A percentile compares a stretch with the other conserved stretches of the same genome.
Evolutionary conservation across 2,113 vertebrate species (phyloP).

Genomic region (Acrocephalus kingi): DNA sequence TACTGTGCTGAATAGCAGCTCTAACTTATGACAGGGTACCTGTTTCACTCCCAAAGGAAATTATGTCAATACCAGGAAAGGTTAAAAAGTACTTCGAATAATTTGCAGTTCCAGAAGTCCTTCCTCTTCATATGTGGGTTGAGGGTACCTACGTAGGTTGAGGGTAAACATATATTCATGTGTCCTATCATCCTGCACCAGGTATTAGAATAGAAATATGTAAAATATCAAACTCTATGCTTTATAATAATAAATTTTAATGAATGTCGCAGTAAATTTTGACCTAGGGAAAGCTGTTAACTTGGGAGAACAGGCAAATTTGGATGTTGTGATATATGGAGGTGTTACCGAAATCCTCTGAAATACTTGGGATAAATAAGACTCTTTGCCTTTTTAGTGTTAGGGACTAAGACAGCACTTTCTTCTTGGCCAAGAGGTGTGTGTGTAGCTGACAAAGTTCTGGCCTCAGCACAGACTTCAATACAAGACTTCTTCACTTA

Average conservation of each 20-base stretch:
- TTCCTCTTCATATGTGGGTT: not conserved
- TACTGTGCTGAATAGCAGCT: slow-evolving; percentile 41
- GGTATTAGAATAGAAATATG: not conserved
- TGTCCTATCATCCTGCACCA: not conserved
- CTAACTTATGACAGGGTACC: slow-evolving; percentile 14
- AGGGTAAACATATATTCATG: not conserved
- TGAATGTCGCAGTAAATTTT: not conserved
- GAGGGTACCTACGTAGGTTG: not conserved
- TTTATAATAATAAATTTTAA: not conserved
- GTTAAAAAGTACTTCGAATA: slow-evolving; percentile 48
- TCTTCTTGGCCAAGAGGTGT: not conserved
- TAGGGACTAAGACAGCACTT: not conserved
- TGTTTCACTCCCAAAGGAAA: slow-evolving; percentile 47
- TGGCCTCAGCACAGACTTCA: not conserved
- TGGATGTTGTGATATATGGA: not conserved
- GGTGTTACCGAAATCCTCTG: not conserved
- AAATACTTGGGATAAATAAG: not conserved
- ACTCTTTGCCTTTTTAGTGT: not conserved
- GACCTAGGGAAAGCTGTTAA: not conserved
- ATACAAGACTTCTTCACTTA: not conserved
- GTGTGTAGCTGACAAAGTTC: not conserved
- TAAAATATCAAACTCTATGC: not conserved
- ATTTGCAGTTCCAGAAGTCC: not conserved
- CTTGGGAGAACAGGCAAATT: not conserved
- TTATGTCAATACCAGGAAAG: slow-evolving; percentile 47